These are phyloP conservation scores for Physocephala rufipes DNA, from an alignment of 2,888 invertebrate genomes.

Conservation along the genomic window DNA sequence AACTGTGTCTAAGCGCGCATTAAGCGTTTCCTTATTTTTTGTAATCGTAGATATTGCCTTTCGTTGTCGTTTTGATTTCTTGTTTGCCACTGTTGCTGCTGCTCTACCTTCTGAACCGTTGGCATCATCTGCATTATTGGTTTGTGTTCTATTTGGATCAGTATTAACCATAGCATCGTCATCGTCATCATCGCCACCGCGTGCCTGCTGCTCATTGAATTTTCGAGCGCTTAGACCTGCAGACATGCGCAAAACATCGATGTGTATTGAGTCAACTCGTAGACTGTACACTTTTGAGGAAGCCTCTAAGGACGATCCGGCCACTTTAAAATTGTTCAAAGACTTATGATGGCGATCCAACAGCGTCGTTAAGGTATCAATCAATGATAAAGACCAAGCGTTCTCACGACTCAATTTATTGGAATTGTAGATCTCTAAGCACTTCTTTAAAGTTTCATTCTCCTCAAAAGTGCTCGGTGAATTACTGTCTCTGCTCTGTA, in stretches of 20 bases:
- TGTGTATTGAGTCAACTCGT: slow-evolving; percentile 85
- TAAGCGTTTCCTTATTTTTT: slow-evolving; percentile 63
- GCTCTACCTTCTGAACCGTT: slow-evolving; percentile 35
- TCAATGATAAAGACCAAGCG: slow-evolving; percentile 87
- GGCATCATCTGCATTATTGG: slow-evolving; percentile 44
- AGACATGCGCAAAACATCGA: slow-evolving; percentile 81
- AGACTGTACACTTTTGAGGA: slow-evolving; percentile 88
- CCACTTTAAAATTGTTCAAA: slow-evolving; percentile 79
- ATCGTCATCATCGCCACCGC: slow-evolving; percentile 51
- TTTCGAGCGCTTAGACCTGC: slow-evolving; percentile 68
- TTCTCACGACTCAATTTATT: slow-evolving; percentile 91
- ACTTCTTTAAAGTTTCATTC: slow-evolving; percentile 78
- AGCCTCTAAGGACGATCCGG: slow-evolving; percentile 86
- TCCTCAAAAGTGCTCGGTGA: slow-evolving; percentile 58
- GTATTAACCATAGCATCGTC: slow-evolving; percentile 46
- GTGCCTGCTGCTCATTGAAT: slow-evolving; percentile 49
- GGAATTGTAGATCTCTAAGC: slow-evolving; percentile 81
- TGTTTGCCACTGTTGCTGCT: slow-evolving; percentile 32
- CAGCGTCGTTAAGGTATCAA: slow-evolving; percentile 84
- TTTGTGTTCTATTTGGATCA: slow-evolving; percentile 45
- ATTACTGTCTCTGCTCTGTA: slow-evolving; percentile 42
- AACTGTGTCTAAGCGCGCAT: slow-evolving; percentile 63
- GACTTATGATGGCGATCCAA: slow-evolving; percentile 76
- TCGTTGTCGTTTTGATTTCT: slow-evolving; percentile 55
- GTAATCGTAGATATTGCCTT: slow-evolving; percentile 61